A percentile compares a stretch with the other conserved stretches of the same genome.
Conservation (phyloP, 2,888 invertebrate genomes). For the Mimachlamys varia region DNA sequence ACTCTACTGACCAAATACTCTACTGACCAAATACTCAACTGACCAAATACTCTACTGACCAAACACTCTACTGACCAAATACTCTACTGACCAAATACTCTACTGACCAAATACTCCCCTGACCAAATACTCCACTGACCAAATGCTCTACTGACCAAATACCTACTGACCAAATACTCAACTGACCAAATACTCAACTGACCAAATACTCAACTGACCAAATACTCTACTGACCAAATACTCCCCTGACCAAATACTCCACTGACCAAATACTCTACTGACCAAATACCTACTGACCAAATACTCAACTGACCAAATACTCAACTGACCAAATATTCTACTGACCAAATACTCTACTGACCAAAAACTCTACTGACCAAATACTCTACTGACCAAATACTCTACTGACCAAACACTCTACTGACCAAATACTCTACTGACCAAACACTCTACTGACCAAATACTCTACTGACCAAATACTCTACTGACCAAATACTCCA, state of each 20-base stretch:
- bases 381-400: not conserved
- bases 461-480: not conserved
- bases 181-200: not conserved
- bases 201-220: not conserved
- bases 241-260: no score
- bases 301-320: not conserved
- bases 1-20: not conserved
- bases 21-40: not conserved
- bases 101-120: not conserved
- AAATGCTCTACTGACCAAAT: not conserved
- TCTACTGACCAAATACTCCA: not conserved
- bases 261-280: not conserved
- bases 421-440: not conserved
- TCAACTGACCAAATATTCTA: no score
- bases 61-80: not conserved
- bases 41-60: not conserved
- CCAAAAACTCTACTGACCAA: not conserved
- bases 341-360: not conserved
- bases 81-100: not conserved
- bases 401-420: not conserved
- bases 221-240: no score
- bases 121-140: not conserved
- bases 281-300: no score
- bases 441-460: not conserved
- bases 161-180: not conserved